A percentile compares a stretch with the other conserved stretches of the same genome.
Conservation (phyloP, 2,888 invertebrate genomes). For the Xanthia icteritia region DNA sequence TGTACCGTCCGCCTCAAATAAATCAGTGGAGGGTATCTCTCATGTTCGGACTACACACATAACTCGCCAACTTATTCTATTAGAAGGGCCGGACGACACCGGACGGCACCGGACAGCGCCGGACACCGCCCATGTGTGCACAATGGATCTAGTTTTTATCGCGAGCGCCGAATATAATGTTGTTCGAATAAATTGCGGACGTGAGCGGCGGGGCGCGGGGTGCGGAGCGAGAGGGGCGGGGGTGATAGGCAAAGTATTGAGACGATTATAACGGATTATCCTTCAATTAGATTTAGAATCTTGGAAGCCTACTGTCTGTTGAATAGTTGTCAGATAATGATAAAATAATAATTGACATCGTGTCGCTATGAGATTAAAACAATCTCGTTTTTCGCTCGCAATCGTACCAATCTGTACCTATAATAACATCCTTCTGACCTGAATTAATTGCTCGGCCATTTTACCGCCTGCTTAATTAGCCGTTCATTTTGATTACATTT, state of each 20-base stretch:
- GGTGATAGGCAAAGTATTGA: not conserved
- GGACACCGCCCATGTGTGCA: constrained; percentile 47
- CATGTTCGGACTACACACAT: constrained; percentile 42
- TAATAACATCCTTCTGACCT: constrained; percentile 26
- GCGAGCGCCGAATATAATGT: constrained; percentile 59
- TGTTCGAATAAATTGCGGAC: constrained; percentile 59
- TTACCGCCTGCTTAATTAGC: constrained; percentile 43
- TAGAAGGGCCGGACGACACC: constrained; percentile 28
- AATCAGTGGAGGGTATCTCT: constrained; percentile 49
- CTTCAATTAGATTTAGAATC: constrained; percentile 2
- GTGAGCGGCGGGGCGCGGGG: not conserved
- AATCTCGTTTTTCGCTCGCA: not conserved
- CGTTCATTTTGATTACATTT: constrained; percentile 48
- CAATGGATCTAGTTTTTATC: constrained; percentile 64
- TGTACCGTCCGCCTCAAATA: constrained; percentile 38
- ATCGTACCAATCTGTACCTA: not conserved
- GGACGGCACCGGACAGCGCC: constrained; percentile 17
- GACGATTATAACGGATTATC: constrained; percentile 31
- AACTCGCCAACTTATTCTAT: constrained; percentile 64
- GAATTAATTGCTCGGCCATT: constrained; percentile 37
- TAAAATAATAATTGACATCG: not conserved
- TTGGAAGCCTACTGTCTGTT: constrained; percentile 9
- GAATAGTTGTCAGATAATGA: constrained; percentile 25
- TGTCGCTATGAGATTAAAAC: not conserved
- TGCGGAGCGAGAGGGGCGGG: no score